Evolutionary conservation across 2,888 invertebrate species (phyloP), one percentile per base, ranked within the genome.

Genomic region (Dryomyza anilis): DNA sequence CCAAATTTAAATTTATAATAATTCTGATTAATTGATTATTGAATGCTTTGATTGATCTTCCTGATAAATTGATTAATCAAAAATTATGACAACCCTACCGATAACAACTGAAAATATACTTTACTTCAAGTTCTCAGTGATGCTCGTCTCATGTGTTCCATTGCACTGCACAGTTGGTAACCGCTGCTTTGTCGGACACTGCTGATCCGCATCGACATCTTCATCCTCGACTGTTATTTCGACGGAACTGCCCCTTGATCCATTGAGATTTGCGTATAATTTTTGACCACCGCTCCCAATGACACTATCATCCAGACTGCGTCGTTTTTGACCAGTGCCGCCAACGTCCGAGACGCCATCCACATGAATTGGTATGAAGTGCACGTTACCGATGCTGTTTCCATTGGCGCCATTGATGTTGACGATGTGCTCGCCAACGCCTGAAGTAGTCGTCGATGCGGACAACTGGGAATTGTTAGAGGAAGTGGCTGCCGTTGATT

Each of bases 291-390:
- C 74, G 45, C 71, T 70, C 59, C 74, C 74, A 39, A 81, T 69
- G 23, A 76, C 75, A 63, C 77, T 80, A 48, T 81, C 81, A 64
- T 81, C 81, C 52, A 77, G 65, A 64, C 81, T 80, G 48, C 77
- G 76, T 52, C 72, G 70, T 50, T 73, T 72, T 21, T 75, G 74
- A 21, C 74, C 76, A 67, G 74, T 64, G 16, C 65, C 67, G 25
- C 59, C 61, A 3, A 58, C 10, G 6, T 43, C 60, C 14, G 57
- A 61, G 16, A 25, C 62, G 14, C 76, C 74, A 67, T 81, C 81
- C 27, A 81, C 72, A 55, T 77, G 78, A 23, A 81, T 81, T 64
- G 81, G 81, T 73, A 81, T 76, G 56, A 81, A 81, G 72, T 81
- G 81, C 64, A 78, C 78, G 73, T 78, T 81, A 48, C 79, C 80